Evolutionary conservation across 2,888 invertebrate genomes (phyloP).

Genomic region (Thereva unica): DNA sequence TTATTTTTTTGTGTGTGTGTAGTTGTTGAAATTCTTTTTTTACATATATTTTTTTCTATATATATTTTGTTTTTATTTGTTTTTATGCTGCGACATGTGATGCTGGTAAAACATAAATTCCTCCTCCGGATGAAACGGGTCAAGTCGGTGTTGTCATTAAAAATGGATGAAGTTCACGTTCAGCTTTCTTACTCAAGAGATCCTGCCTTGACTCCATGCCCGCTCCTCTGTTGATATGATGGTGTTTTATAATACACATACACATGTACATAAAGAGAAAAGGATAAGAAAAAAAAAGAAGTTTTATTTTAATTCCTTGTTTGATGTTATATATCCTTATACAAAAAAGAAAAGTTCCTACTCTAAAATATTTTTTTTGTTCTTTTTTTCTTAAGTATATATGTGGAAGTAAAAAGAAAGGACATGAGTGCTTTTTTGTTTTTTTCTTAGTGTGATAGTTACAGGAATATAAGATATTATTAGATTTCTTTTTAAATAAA

Average conservation of each 20-base stretch:
- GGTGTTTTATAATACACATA: slow-evolving; percentile 20
- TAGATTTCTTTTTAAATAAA: too few species aligned
- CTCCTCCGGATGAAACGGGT: slow-evolving; percentile 53
- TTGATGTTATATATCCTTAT: neutral
- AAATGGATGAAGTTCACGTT: slow-evolving; percentile 58
- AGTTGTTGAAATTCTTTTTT: slow-evolving; percentile 12
- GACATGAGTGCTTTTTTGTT: too few species aligned
- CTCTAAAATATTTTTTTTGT: too few species aligned
- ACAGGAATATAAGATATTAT: too few species aligned
- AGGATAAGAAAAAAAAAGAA: slow-evolving; percentile 8
- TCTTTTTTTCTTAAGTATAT: too few species aligned
- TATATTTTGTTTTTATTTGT: slow-evolving; percentile 46
- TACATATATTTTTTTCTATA: slow-evolving; percentile 18
- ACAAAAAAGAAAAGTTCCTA: neutral
- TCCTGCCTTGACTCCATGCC: slow-evolving; percentile 60
- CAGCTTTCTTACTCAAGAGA: slow-evolving; percentile 48
- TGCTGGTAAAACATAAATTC: slow-evolving; percentile 55
- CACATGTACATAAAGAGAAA: neutral
- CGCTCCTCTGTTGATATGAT: slow-evolving; percentile 55
- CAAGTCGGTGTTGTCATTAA: slow-evolving; percentile 60
- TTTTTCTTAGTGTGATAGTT: too few species aligned
- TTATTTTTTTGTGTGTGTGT: slow-evolving; percentile 23
- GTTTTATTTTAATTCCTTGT: neutral
- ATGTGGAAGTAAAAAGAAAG: too few species aligned
- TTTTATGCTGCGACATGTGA: slow-evolving; percentile 52